Base-by-base conservation (phyloP, 2,113 vertebrate genomes). In the Tauraco erythrolophus region DNA sequence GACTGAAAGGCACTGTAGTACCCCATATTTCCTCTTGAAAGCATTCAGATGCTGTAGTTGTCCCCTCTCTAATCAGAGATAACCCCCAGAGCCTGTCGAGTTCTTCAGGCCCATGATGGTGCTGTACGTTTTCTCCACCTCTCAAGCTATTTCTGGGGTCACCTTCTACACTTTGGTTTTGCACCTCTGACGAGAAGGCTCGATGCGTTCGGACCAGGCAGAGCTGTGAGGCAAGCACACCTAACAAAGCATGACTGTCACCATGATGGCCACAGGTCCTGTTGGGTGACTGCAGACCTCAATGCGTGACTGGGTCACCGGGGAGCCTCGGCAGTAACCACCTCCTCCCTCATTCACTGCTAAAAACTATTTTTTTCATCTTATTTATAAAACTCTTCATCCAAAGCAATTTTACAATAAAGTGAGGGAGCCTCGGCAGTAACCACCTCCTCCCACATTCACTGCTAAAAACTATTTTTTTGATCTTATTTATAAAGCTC, bases 231-330 rank as follows among this genome's bases (percentile, higher is more conserved):
- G 51, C 48, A 15, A 39, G 35, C 16, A 11, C 14, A 14, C 16
- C 41, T 41, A 11, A 41, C 1, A 8, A 17, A 72, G 50, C 24
- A 12, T 1, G 2, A 46, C 28, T 23, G 14, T 37, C 27, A 1
- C 37, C 1, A 0, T 23, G 45, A 18, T 1, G 71, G 51, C 51
- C n/a, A 12, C 23, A 2, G 9, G 35, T 48, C 17, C n/a, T 4
- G 28, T 8, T 10, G 13, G 30, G 24, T 24, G 33, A 10, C 72
- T 28, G 35, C 41, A 33, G 53, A 11, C 5, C 1, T 9, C 33
- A 3, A 27, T 2, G 18, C 27, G 5, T 0, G 10, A 24, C 23
- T n/a, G n/a, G n/a, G n/a, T n/a, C n/a, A n/a, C n/a, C n/a, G n/a
- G n/a, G 75, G 46, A n/a, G 0, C 51, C 53, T 35, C 1, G 2